A percentile compares a stretch with the other conserved stretches of the same genome.
These are phyloP conservation scores for Vombatus ursinus DNA, from an alignment of 2,113 vertebrate species.

Conservation along the genomic window DNA sequence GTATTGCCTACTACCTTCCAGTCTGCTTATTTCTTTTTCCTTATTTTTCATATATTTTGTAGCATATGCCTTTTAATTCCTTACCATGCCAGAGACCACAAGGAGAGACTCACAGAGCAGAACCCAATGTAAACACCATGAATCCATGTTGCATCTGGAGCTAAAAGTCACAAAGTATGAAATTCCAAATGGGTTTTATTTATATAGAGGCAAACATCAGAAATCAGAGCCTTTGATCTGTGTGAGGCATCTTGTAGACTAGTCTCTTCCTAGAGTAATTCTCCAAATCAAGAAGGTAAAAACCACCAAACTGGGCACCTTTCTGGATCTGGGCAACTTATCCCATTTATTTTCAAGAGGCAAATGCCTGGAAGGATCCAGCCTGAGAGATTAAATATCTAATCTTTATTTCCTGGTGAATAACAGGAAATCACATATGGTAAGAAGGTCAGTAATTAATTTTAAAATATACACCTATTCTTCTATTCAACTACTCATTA, in stretches of 20 bases:
- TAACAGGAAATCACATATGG: background rate
- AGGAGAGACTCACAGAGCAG: slow-evolving; percentile 70
- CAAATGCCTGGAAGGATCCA: background rate
- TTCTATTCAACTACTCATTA: background rate
- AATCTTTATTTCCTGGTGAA: background rate
- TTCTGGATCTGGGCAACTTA: background rate
- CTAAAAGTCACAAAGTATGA: background rate
- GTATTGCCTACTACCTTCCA: background rate
- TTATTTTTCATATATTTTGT: background rate
- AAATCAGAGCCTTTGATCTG: slow-evolving; percentile 81
- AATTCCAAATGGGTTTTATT: slow-evolving; percentile 21
- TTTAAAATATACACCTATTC: background rate
- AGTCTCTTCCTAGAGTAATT: background rate
- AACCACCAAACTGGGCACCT: slow-evolving; percentile 44
- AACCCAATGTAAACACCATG: slow-evolving; percentile 18
- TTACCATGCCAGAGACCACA: slow-evolving; percentile 80
- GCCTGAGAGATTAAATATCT: slow-evolving; percentile 9
- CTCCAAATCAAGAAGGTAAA: slow-evolving; percentile 47
- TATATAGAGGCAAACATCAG: slow-evolving; percentile 71
- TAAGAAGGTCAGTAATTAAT: background rate
- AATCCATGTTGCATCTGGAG: background rate
- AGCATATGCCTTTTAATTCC: slow-evolving; percentile 50
- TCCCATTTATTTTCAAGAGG: background rate
- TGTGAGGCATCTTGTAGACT: slow-evolving; percentile 56
- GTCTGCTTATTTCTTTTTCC: background rate